Percentiles rank a stretch among this genome's conserved stretches.
Conservation (phyloP, 2,888 invertebrate species). For the Stictocephala bisonia region DNA sequence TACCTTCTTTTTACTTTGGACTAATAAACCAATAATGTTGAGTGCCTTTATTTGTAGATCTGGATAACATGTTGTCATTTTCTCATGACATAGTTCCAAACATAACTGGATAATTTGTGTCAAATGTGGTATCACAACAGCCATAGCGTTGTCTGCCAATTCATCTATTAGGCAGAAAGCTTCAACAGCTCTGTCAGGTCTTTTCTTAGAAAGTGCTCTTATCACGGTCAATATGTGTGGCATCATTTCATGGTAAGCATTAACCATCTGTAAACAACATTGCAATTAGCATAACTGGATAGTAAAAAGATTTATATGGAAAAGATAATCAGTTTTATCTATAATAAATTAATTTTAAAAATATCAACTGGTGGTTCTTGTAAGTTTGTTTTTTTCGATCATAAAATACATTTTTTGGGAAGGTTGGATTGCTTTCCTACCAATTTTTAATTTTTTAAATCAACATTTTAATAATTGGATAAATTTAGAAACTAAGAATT, state of each 20-base stretch:
- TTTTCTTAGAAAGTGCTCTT: conserved; percentile 68
- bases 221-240: conserved; percentile 74
- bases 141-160: conserved; percentile 69
- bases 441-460: too few species aligned
- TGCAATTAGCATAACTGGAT: conserved; percentile 5
- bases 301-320: background rate
- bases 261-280: conserved; percentile 65
- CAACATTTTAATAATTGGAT: too few species aligned
- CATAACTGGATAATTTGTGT: conserved; percentile 75
- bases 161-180: conserved; percentile 75
- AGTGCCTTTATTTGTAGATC: conserved; percentile 76
- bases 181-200: conserved; percentile 72
- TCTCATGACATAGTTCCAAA: conserved; percentile 72
- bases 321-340: too few species aligned
- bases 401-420: too few species aligned
- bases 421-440: too few species aligned
- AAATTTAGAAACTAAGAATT: too few species aligned
- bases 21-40: conserved; percentile 74
- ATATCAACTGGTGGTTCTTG: too few species aligned
- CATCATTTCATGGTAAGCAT: conserved; percentile 71
- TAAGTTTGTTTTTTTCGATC: too few species aligned
- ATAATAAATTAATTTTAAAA: too few species aligned
- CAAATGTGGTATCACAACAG: conserved; percentile 73
- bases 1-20: conserved; percentile 77
- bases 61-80: conserved; percentile 70